These are phyloP conservation scores for Gambusia holbrooki DNA, from an alignment of 2,113 vertebrate genomes.

Conservation along the genomic window DNA sequence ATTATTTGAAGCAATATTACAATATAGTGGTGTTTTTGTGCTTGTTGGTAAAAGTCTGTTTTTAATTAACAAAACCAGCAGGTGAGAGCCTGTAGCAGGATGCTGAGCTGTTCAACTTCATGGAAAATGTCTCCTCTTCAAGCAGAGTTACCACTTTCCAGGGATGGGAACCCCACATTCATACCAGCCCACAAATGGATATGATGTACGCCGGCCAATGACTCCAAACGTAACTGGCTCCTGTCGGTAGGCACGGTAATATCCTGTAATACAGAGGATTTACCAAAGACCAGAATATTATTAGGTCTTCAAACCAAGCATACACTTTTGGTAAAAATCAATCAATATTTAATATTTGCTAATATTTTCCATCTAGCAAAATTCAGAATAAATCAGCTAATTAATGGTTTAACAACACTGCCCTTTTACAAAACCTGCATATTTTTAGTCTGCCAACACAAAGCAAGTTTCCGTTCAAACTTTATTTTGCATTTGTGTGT, in stretches of 20 bases:
- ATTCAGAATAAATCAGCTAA: not conserved
- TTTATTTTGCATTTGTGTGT: conserved; percentile 14
- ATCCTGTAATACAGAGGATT: conserved; percentile 81
- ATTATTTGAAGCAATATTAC: conserved; percentile 61
- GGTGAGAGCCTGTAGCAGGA: conserved; percentile 57
- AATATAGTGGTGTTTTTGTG: conserved; percentile 68
- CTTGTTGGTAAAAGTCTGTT: conserved; percentile 70
- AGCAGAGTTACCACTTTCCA: conserved; percentile 90
- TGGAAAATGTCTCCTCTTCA: conserved; percentile 31
- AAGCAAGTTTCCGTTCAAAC: conserved; percentile 7
- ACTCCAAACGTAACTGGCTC: conserved; percentile 91
- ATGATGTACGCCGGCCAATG: conserved; percentile 89
- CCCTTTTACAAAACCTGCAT: not conserved
- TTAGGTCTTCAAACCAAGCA: too few species aligned
- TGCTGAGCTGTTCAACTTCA: conserved; percentile 48
- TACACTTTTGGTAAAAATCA: too few species aligned
- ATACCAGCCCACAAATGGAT: conserved; percentile 96
- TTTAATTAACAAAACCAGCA: conserved; percentile 38
- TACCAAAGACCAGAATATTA: not conserved
- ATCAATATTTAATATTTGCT: too few species aligned
- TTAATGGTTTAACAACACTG: not conserved
- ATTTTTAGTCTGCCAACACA: not conserved
- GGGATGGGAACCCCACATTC: conserved; percentile 97
- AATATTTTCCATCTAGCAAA: not conserved
- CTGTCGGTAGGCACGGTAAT: conserved; percentile 92